A percentile compares a stretch with the other conserved stretches of the same genome.
Conservation (phyloP, 2,113 vertebrate genomes). For the Clupea harengus region DNA sequence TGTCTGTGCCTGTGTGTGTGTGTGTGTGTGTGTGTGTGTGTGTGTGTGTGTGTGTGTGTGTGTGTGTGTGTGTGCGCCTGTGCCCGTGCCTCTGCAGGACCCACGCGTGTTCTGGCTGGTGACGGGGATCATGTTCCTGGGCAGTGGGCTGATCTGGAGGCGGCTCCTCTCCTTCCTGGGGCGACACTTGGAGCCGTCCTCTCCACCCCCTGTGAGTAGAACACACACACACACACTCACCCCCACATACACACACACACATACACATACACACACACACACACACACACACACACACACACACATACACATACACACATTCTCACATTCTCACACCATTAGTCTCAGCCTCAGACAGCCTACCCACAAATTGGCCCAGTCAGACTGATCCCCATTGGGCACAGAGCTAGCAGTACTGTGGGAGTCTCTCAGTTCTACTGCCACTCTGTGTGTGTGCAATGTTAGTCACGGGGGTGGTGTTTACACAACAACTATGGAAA, state of each 20-base stretch:
- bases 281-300: too few relatives aligned
- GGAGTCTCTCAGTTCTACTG: not conserved
- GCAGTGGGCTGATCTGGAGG: conserved; percentile 94
- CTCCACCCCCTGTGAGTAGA: conserved; percentile 65
- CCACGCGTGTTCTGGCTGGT: conserved; percentile 91
- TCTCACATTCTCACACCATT: not conserved
- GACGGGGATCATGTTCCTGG: conserved; percentile 95
- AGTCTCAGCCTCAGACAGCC: not conserved
- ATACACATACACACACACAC: not conserved
- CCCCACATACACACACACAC: not conserved
- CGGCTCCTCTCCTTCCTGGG: conserved; percentile 92
- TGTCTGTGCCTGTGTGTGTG: too few relatives aligned
- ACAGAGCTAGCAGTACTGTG: not conserved
- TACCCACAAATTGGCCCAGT: not conserved
- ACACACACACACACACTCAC: too few relatives aligned
- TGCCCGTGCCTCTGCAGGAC: too few relatives aligned
- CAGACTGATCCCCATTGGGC: not conserved
- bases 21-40: too few relatives aligned
- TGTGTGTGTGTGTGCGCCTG: too few relatives aligned
- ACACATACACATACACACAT: too few relatives aligned
- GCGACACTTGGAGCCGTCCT: conserved; percentile 81
- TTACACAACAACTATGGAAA: not conserved
- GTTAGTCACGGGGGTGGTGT: not conserved
- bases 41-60: too few relatives aligned
- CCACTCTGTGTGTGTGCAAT: not conserved